Conservation (phyloP, 1,140 invertebrate genomes). For the Matsumurasca onukii region DNA sequence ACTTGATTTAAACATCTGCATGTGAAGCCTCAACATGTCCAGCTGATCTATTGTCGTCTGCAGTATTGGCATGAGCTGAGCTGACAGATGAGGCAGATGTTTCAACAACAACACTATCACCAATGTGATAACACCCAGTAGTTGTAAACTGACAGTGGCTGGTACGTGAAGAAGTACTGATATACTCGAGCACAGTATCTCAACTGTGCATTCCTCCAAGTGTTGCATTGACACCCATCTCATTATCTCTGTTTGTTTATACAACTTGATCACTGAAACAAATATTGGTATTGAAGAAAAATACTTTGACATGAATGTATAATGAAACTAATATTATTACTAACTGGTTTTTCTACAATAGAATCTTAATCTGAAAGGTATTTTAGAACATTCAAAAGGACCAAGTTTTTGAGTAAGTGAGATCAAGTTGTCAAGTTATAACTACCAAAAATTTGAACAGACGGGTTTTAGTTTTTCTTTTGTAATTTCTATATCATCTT, state of each 20-base stretch:
- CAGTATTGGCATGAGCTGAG: not conserved
- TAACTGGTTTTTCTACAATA: too few species aligned
- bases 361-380: too few species aligned
- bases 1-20: not conserved
- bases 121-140: conserved; percentile 2
- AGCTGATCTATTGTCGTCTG: not conserved
- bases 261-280: not conserved
- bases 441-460: too few species aligned
- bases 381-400: too few species aligned
- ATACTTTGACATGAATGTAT: not conserved
- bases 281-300: not conserved
- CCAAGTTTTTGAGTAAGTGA: too few species aligned
- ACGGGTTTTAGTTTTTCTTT: too few species aligned
- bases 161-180: too few species aligned
- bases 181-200: not conserved
- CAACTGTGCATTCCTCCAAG: not conserved
- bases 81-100: not conserved
- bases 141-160: not conserved
- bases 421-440: too few species aligned
- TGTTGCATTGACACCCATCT: not conserved
- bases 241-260: not conserved
- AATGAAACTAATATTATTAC: not conserved
- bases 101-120: not conserved
- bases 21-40: conserved; percentile 12
- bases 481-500: too few species aligned